Evolutionary conservation across 2,888 invertebrate genomes (phyloP).

Genomic region (Rhingia rostrata): DNA sequence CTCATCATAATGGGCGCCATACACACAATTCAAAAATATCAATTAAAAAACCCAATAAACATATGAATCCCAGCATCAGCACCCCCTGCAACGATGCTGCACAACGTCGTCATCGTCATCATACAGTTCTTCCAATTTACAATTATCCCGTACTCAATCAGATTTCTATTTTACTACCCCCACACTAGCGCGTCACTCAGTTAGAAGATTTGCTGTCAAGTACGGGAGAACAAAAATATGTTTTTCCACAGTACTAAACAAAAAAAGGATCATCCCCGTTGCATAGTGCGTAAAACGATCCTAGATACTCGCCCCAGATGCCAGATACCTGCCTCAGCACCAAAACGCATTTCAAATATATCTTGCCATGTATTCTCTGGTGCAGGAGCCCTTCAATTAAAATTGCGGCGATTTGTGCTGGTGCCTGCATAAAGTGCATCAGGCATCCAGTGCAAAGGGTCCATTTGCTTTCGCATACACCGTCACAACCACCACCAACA

Average conservation of each 20-base stretch:
- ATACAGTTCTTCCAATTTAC: conserved; percentile 39
- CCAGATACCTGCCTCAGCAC: conserved; percentile 53
- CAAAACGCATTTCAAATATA: conserved; percentile 37
- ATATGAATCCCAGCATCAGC: conserved; percentile 30
- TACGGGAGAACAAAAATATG: conserved; percentile 49
- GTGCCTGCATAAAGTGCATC: conserved; percentile 72
- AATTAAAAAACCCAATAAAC: conserved; percentile 10
- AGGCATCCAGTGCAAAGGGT: conserved; percentile 54
- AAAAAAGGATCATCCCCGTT: conserved; percentile 60
- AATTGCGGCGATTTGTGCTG: conserved; percentile 70
- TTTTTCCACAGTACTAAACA: neutral
- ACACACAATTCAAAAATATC: conserved; percentile 15
- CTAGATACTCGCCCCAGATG: conserved; percentile 36
- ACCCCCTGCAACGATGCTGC: conserved; percentile 65
- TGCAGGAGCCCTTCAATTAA: conserved; percentile 63
- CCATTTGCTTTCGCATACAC: conserved; percentile 37
- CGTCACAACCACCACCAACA: conserved; percentile 38
- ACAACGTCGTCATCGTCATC: conserved; percentile 14
- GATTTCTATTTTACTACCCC: conserved; percentile 66
- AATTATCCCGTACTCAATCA: conserved; percentile 60
- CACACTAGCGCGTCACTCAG: conserved; percentile 47
- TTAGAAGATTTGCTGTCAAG: conserved; percentile 67
- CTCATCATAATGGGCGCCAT: conserved; percentile 27
- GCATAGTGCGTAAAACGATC: conserved; percentile 53
- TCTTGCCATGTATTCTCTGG: conserved; percentile 2